Base-by-base conservation (phyloP, 2,797 vertebrate genomes). In the Coendou prehensilis region DNA sequence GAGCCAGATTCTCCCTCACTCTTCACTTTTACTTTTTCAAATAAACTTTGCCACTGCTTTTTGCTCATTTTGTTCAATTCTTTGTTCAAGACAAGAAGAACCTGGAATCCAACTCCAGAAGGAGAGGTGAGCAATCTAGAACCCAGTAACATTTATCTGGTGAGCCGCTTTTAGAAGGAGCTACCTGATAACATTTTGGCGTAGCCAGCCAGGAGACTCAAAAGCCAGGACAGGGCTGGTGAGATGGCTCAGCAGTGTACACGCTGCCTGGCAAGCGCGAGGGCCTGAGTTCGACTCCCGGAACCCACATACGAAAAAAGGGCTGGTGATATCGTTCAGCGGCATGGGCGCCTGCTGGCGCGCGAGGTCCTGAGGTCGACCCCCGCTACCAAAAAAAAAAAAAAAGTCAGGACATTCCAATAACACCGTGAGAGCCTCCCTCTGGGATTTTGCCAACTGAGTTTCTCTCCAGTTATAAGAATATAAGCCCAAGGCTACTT, bases 381-480 rank as follows among this genome's bases (percentile, higher is more conserved):
- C 37, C 37, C 37, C 37, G 37, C 37, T 41, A 41, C 37, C 37
- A 41, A 41, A 41, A 41, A 41, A 41, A 41, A 41, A 41, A 41
- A 41, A 73, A 73, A 73, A 73, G 22, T 37, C 71, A 75, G 71
- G 69, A 75, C 10, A 75, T 45, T 75, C 41, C 41, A 47, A 11
- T 75, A 26, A 26, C 41, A 45, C 9, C 79, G n/a, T 78, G 64
- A 52, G 30, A 86, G 69, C 45, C 26, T 47, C 33, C 80, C 56
- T 52, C 47, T 71, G 56, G 28, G 50, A 92, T 89, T 79, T 47
- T 89, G 57, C 56, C 81, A 59, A 91, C 76, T 75, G 76, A 47
- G 37, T 86, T 82, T 87, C 86, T 79, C 56, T 82, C 30, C 41
- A 56, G 56, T 78, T 83, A 41, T 15, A 63, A 82, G 28, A 67